Base-by-base conservation (phyloP, 2,113 vertebrate genomes). In the Pelodiscus sinensis region DNA sequence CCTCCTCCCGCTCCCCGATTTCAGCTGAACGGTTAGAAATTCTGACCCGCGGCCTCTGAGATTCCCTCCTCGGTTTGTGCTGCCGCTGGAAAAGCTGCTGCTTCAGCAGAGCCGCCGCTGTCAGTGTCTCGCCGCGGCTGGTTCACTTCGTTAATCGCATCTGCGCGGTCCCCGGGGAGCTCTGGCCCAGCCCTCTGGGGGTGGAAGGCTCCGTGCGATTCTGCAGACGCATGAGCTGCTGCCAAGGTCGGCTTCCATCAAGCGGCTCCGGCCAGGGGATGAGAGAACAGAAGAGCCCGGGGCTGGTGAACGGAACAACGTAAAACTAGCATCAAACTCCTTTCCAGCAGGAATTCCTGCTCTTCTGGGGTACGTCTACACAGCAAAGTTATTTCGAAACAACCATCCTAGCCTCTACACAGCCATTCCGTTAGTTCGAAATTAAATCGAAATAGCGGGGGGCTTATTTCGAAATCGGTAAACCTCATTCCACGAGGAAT, bases 41-140 rank as follows among this genome's bases (percentile, higher is more conserved):
- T 60, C 22, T 83, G n/a, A 31, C 24, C 35, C 7, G 2, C 31
- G 54, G 24, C 31, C 55, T 29, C 12, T 0, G 9, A 86, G 11
- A 9, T 86, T 88, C 14, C 29, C 6, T 0, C 0, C 21, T 90
- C 25, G 38, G 12, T 81, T 38, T 50, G 56, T 57, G 50, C 11
- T 38, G 85, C 50, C 89, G 35, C 79, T 44, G 29, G 50, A 31
- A 57, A 90, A 90, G 73, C 13, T 38, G 50, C 84, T 65, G 11
- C 19, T 68, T 93, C 77, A 87, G 77, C 77, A 58, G 6, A 84
- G 35, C 25, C 51, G 5, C 35, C 27, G 38, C 0, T 38, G 21
- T 31, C 35, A 0, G 0, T 11, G 24, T 31, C 11, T 31, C 11
- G 31, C 56, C 18, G 24, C 2, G 5, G 29, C 22, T 82, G 13